A percentile compares a stretch with the other conserved stretches of the same genome.
Conservation (phyloP, 2,797 vertebrate genomes). For the Catamblyrhynchus diadema region DNA sequence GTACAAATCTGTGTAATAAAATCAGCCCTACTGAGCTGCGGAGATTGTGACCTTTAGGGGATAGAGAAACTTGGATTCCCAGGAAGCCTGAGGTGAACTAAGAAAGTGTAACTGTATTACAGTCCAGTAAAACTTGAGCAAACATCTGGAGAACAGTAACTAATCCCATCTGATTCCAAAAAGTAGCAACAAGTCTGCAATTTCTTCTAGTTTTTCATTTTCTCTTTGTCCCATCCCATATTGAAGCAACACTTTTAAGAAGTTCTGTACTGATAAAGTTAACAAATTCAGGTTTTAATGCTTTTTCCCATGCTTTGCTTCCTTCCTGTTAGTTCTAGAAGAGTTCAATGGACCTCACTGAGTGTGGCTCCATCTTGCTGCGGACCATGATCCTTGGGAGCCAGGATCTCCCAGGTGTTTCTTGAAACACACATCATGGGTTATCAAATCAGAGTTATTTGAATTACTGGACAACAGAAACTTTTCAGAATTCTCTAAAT, state of each 20-base stretch:
- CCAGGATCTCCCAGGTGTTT: neutral
- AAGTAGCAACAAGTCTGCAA: neutral
- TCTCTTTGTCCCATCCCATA: neutral
- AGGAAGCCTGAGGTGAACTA: slow-evolving; percentile 21
- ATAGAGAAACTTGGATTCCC: neutral
- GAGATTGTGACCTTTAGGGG: slow-evolving; percentile 12
- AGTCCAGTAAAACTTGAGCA: neutral
- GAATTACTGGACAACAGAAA: neutral
- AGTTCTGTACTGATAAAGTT: neutral
- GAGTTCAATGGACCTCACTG: neutral
- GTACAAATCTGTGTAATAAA: slow-evolving; percentile 47
- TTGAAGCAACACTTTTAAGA: neutral
- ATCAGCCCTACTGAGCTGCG: neutral
- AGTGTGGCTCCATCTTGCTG: neutral
- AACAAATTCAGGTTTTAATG: neutral
- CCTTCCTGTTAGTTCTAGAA: neutral
- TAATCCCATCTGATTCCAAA: neutral
- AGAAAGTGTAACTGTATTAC: neutral
- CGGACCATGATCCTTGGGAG: neutral
- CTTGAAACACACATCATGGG: neutral
- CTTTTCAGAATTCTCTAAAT: neutral
- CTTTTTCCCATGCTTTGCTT: neutral
- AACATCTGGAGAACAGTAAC: neutral
- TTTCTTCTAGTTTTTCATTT: neutral
- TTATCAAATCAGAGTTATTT: neutral